These are phyloP conservation scores for Drosophila pectinifera DNA, from an alignment of 1,140 invertebrate genomes.

Conservation along the genomic window DNA sequence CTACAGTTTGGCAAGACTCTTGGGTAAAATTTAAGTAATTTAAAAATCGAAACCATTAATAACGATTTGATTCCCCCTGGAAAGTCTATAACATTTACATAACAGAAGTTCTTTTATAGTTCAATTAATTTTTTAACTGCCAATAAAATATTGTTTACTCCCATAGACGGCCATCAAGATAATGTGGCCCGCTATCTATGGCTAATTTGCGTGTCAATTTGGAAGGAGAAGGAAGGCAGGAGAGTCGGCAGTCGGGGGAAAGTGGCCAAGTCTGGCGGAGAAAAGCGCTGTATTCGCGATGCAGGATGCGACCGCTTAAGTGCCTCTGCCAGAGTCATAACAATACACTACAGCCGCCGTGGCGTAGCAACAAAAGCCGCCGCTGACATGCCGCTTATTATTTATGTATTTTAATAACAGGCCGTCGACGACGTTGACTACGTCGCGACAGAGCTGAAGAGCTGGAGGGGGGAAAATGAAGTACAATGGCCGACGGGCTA, in stretches of 20 bases:
- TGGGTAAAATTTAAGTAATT: constrained; percentile 2
- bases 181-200: constrained; percentile 43
- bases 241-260: neutral
- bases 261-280: constrained; percentile 18
- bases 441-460: constrained; percentile 47
- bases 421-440: constrained; percentile 50
- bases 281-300: constrained; percentile 37
- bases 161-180: constrained; percentile 42
- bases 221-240: neutral
- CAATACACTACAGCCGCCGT: constrained; percentile 65
- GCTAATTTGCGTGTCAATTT: constrained; percentile 57
- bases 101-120: constrained; percentile 43
- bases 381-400: constrained; percentile 82
- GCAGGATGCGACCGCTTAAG: constrained; percentile 78
- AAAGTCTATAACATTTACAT: constrained; percentile 4
- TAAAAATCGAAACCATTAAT: neutral
- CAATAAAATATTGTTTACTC: constrained; percentile 48
- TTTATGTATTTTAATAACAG: constrained; percentile 83
- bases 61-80: constrained; percentile 2
- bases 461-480: constrained; percentile 24
- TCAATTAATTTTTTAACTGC: constrained; percentile 54
- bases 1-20: neutral
- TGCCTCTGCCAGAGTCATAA: constrained; percentile 75
- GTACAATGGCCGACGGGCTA: constrained; percentile 71
- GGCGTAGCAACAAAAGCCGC: constrained; percentile 74